Evolutionary conservation across 2,113 vertebrate genomes (phyloP).

Genomic region (Caloenas nicobarica): DNA sequence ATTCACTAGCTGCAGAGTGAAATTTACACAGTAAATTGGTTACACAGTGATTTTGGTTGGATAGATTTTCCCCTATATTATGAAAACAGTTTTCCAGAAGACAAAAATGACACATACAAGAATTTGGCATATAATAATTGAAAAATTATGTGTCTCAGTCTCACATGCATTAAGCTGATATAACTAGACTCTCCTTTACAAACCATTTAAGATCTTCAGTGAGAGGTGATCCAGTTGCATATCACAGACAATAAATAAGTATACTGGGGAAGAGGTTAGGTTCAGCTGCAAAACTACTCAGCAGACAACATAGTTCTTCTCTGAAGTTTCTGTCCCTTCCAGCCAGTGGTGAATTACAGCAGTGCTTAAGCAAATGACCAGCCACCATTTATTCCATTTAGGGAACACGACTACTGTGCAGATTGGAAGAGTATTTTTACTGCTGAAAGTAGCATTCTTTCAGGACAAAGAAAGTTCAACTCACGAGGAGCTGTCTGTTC

Average conservation of each 20-base stretch:
- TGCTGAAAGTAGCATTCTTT: not conserved
- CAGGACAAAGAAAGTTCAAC: not conserved
- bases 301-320: not conserved
- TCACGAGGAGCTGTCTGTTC: not conserved
- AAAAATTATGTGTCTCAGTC: not conserved
- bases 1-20: not conserved
- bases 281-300: not conserved
- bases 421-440: not conserved
- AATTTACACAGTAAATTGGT: not conserved
- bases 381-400: not conserved
- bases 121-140: not conserved
- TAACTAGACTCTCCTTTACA: not conserved
- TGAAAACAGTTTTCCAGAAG: not conserved
- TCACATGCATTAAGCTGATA: not conserved
- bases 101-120: not conserved
- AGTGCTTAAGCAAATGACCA: not conserved
- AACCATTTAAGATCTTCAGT: not conserved
- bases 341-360: not conserved
- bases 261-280: not conserved
- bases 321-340: not conserved
- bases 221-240: not conserved
- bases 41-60: not conserved
- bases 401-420: not conserved
- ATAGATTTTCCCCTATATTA: not conserved
- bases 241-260: not conserved